These are phyloP conservation scores for Nothura maculosa DNA, from an alignment of 2,797 vertebrate species.

Conservation along the genomic window DNA sequence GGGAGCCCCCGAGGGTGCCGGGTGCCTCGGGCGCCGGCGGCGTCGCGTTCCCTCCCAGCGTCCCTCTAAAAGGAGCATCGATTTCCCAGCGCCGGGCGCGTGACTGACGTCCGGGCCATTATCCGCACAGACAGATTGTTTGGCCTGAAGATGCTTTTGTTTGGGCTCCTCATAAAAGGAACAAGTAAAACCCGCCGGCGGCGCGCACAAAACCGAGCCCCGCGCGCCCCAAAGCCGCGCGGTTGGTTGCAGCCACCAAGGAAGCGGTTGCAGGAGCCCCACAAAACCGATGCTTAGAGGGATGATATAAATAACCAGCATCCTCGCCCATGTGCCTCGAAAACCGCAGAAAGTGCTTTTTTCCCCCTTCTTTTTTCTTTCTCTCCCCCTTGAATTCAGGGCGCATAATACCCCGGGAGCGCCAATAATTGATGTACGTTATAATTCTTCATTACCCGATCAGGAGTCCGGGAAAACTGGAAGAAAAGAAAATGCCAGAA, in stretches of 20 bases:
- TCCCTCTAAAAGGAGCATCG: constrained; percentile 32
- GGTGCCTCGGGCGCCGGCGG: constrained; percentile 7
- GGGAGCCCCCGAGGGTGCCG: not conserved
- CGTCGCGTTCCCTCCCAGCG: constrained; percentile 1
- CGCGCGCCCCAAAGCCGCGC: constrained; percentile 67
- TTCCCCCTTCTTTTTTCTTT: not conserved
- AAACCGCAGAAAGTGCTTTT: constrained; percentile 76
- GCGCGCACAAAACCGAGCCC: constrained; percentile 65
- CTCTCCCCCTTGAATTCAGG: constrained; percentile 63
- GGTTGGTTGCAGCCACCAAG: not conserved
- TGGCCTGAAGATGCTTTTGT: constrained; percentile 76
- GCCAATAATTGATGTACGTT: constrained; percentile 84
- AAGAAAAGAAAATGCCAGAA: constrained; percentile 84
- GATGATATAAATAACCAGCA: constrained; percentile 78
- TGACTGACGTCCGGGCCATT: constrained; percentile 57
- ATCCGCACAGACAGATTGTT: constrained; percentile 63
- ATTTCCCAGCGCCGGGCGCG: constrained; percentile 61
- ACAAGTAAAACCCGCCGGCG: constrained; percentile 66
- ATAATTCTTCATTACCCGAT: constrained; percentile 83
- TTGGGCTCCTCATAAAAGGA: constrained; percentile 79
- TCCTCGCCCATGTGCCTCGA: constrained; percentile 64
- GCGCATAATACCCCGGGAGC: constrained; percentile 74
- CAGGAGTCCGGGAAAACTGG: constrained; percentile 84
- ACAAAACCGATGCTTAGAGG: constrained; percentile 73
- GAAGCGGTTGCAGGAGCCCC: constrained; percentile 69